phyloP scores from a whole-genome alignment of 1,140 invertebrate genomes.

The Diplogasteroides magnus region DNA sequence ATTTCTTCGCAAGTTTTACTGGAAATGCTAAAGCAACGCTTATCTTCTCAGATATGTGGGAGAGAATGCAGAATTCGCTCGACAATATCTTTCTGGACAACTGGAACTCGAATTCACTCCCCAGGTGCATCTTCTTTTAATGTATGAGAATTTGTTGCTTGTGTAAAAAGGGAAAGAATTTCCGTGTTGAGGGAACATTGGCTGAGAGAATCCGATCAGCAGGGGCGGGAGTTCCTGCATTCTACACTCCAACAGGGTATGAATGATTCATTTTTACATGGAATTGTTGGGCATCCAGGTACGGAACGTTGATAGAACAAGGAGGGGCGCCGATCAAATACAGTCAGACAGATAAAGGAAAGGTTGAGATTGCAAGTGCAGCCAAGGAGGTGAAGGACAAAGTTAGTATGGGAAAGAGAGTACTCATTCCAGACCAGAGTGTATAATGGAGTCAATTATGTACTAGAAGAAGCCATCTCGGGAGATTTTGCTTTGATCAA shows the following conservation, averaged over 20 bases:
- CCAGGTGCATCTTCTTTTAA: conserved; percentile 63
- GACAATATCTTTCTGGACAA: conserved; percentile 83
- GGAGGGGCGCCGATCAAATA: conserved; percentile 90
- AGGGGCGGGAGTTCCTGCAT: conserved; percentile 94
- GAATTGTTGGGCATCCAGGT: no score
- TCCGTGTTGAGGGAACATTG: conserved; percentile 70
- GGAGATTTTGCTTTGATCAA: conserved; percentile 94
- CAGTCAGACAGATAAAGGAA: conserved; percentile 58
- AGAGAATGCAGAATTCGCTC: conserved; percentile 93
- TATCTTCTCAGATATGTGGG: no score
- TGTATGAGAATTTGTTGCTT: no score
- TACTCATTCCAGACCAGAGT: conserved; percentile 60
- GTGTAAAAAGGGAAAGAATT: no score
- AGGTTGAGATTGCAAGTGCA: conserved; percentile 58
- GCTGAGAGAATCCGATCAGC: conserved; percentile 87
- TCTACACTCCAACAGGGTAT: conserved; percentile 87
- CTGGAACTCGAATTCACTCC: conserved; percentile 83
- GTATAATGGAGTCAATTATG: conserved; percentile 80
- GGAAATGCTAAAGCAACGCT: no score
- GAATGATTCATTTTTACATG: no score
- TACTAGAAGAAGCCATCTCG: conserved; percentile 90
- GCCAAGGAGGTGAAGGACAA: conserved; percentile 62
- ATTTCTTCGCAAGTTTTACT: no score
- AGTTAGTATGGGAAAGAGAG: background rate
- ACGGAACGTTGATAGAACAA: conserved; percentile 85